These are phyloP conservation scores for Stylophora pistillata DNA, from an alignment of 64 coral and sea anemone genomes.

Conservation along the genomic window DNA sequence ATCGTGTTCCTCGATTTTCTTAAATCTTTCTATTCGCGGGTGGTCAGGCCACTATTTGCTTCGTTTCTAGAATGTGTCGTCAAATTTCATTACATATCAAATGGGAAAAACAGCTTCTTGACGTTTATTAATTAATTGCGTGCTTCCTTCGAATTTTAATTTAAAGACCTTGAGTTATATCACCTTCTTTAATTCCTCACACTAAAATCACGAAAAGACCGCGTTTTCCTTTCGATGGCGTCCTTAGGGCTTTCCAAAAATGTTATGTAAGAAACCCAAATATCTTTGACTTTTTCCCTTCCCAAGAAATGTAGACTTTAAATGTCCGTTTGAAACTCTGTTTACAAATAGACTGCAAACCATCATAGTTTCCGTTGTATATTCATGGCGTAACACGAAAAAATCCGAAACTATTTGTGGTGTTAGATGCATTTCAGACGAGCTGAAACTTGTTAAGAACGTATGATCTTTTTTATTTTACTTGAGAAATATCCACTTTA, in stretches of 20 bases:
- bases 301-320: neutral
- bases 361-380: neutral
- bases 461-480: too few relatives aligned
- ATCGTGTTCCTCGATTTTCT: neutral
- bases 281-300: neutral
- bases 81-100: neutral
- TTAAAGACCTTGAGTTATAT: neutral
- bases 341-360: neutral
- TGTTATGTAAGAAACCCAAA: neutral
- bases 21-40: neutral
- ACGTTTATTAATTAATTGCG: conserved; percentile 13
- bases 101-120: neutral
- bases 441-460: too few relatives aligned
- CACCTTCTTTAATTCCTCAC: neutral
- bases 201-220: neutral
- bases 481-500: too few relatives aligned
- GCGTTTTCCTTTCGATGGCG: neutral
- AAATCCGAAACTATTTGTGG: too few relatives aligned
- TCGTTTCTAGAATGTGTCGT: neutral
- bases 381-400: neutral
- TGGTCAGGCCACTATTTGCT: neutral
- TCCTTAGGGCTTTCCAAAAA: neutral
- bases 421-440: too few relatives aligned
- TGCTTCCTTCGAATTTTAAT: neutral
- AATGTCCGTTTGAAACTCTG: neutral